Evolutionary conservation across 2,113 vertebrate species (phyloP).

Genomic region (Trochalopteron elliotii): DNA sequence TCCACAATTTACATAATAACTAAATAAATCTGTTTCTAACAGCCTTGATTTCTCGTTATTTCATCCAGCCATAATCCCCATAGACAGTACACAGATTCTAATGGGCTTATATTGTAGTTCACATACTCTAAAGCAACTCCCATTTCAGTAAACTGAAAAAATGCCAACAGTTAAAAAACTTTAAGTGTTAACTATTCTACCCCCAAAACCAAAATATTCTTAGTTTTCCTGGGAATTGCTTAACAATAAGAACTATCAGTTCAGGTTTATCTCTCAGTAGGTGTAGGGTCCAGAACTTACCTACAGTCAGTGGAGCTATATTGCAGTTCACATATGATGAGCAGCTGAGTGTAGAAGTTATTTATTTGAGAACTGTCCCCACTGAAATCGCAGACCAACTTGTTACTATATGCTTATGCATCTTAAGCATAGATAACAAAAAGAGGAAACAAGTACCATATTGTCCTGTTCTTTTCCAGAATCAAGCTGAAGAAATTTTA

Average conservation of each 20-base stretch:
- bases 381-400: neutral
- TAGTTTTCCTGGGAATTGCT: neutral
- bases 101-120: neutral
- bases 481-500: constrained; percentile 38
- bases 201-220: neutral
- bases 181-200: neutral
- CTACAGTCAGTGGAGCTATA: neutral
- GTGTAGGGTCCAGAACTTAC: neutral
- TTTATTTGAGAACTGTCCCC: neutral
- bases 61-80: neutral
- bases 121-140: neutral
- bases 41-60: neutral
- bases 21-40: neutral
- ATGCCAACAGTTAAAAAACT: neutral
- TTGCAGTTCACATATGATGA: neutral
- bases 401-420: neutral
- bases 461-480: neutral
- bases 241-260: neutral
- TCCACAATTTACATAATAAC: neutral
- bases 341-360: neutral
- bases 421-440: neutral
- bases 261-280: neutral
- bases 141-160: neutral
- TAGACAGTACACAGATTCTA: neutral
- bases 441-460: neutral